Evolutionary conservation across 53 echinoderm and acorn worm species (phyloP), one percentile per base, ranked within the genome.

Genomic region (Apostichopus leukothele): DNA sequence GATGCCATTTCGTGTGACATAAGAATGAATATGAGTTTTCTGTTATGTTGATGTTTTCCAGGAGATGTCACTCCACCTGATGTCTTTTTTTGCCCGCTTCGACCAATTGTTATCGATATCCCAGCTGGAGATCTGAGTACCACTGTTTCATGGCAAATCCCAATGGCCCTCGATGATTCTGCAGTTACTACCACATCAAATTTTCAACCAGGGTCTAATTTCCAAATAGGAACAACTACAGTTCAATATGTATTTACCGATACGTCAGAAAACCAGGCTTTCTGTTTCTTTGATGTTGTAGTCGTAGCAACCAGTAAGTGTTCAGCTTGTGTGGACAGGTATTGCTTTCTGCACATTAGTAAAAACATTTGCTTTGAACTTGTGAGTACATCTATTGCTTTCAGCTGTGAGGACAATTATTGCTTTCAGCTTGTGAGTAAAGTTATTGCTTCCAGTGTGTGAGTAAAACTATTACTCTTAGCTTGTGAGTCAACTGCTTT

Each of bases 291-390:
- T 68, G 85, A 85, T 67, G 67, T 85, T 5, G 51, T 85, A 5
- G 85, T 85, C 85, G 66, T 11, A 13, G 85, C 85, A 67, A 85
- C 67, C 13, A 85, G 85, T 85, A 39, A 67, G 85, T 39, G 2
- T 39, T 39, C 39, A 39, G 39, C 39, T 39, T 39, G 39, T 39
- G 39, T 39, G 39, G 39, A 39, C 39, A 39, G 39, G 39, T 39
- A 39, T 39, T 39, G 2, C 39, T 39, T 39, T 39, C 39, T 39
- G 39, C 39, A 39, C 39, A 39, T 39, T 39, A 39, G 39, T 39
- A 39, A 39, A 39, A 39, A 39, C 39, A 1, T 39, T 39, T 39
- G 39, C 39, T 39, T 39, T 39, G 39, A 39, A 39, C 39, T 39
- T 39, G 39, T 39, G 39, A 39, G 39, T 39, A 39, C 39, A 39